These are phyloP conservation scores for Calameuta pallipes DNA, from an alignment of 2,888 invertebrate genomes.

Conservation along the genomic window DNA sequence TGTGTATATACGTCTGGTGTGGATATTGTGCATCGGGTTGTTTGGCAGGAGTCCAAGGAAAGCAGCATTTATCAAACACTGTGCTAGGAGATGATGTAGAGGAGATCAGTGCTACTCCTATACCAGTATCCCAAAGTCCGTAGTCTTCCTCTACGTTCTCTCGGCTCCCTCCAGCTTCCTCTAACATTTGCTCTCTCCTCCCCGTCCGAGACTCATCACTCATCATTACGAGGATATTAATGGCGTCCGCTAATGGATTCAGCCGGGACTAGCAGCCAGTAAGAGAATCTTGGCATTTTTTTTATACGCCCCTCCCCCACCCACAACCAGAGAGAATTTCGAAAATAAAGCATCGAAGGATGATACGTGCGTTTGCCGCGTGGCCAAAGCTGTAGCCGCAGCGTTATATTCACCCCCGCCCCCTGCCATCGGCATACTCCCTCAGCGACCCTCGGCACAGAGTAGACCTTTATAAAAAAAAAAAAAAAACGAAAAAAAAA, in stretches of 20 bases:
- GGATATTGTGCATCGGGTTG: slow-evolving; percentile 53
- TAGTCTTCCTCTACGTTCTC: slow-evolving; percentile 17
- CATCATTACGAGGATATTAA: slow-evolving; percentile 60
- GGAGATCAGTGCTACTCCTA: slow-evolving; percentile 16
- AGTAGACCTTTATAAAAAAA: background rate
- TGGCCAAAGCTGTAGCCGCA: background rate
- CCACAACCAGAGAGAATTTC: slow-evolving; percentile 35
- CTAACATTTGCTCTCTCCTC: slow-evolving; percentile 5
- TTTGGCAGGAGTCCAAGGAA: slow-evolving; percentile 53
- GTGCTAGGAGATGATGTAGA: slow-evolving; percentile 25
- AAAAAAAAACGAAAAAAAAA: too few relatives aligned
- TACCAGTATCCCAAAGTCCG: slow-evolving; percentile 7
- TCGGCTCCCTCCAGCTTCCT: slow-evolving; percentile 25
- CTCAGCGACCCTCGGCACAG: background rate
- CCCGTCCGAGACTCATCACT: slow-evolving; percentile 52
- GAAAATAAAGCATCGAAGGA: slow-evolving; percentile 36
- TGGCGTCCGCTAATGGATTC: slow-evolving; percentile 60
- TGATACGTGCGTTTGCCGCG: background rate
- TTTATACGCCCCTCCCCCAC: slow-evolving; percentile 6
- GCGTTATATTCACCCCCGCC: background rate
- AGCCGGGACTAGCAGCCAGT: slow-evolving; percentile 41
- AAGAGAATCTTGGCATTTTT: slow-evolving; percentile 40
- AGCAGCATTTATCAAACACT: slow-evolving; percentile 57
- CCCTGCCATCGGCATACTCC: background rate
- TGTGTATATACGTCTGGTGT: slow-evolving; percentile 8